phyloP scores from a whole-genome alignment of 2,888 invertebrate species.

The Melangyna quadrimaculata region DNA sequence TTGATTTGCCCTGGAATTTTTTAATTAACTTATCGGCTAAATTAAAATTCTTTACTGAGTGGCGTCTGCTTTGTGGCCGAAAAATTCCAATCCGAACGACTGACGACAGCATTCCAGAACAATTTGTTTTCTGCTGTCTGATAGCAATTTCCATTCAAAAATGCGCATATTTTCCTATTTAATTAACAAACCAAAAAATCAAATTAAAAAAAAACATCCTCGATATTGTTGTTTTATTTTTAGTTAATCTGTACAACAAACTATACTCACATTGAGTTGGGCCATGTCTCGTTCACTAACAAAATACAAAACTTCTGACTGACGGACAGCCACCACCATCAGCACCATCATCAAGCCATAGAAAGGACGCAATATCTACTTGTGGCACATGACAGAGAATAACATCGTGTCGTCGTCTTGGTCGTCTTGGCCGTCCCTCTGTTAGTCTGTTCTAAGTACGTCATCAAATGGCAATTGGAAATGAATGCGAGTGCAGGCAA shows the following conservation, averaged over 20 bases:
- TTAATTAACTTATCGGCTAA: slow-evolving; percentile 60
- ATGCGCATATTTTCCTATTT: slow-evolving; percentile 44
- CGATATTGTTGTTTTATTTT: slow-evolving; percentile 48
- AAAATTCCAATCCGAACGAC: slow-evolving; percentile 46
- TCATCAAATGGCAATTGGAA: slow-evolving; percentile 66
- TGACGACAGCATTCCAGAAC: slow-evolving; percentile 63
- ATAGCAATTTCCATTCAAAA: slow-evolving; percentile 47
- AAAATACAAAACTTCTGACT: not conserved
- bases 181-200: slow-evolving; percentile 27
- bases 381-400: slow-evolving; percentile 34
- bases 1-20: slow-evolving; percentile 40
- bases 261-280: slow-evolving; percentile 33
- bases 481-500: slow-evolving; percentile 58
- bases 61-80: slow-evolving; percentile 57
- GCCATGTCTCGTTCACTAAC: slow-evolving; percentile 24
- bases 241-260: slow-evolving; percentile 39
- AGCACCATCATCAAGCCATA: not conserved
- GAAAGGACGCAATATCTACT: slow-evolving; percentile 45
- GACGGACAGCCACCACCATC: slow-evolving; percentile 11
- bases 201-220: slow-evolving; percentile 8
- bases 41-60: slow-evolving; percentile 63
- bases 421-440: slow-evolving; percentile 3
- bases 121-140: slow-evolving; percentile 65
- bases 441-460: slow-evolving; percentile 36
- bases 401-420: slow-evolving; percentile 1